Percentiles rank a stretch among this genome's conserved stretches.
Evolutionary conservation across 1,140 invertebrate species (phyloP).

Genomic region (Trissolcus basalis): DNA sequence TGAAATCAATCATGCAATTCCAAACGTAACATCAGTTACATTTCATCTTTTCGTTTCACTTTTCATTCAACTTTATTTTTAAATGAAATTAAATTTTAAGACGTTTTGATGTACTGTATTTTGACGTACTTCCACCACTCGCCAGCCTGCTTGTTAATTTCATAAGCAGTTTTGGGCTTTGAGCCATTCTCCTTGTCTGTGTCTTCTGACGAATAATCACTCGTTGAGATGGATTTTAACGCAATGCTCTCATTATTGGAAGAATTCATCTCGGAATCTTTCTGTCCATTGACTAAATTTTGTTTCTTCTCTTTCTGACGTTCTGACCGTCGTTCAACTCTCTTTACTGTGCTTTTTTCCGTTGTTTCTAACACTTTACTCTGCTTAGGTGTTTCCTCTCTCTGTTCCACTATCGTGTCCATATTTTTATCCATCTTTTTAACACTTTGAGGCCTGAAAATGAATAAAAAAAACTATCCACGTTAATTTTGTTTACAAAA

Average conservation of each 20-base stretch:
- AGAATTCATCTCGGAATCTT: conserved; percentile 48
- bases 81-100: too few relatives aligned
- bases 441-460: conserved; percentile 50
- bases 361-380: conserved; percentile 30
- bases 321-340: conserved; percentile 66
- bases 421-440: conserved; percentile 63
- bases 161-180: conserved; percentile 65
- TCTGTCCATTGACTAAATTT: conserved; percentile 66
- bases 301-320: conserved; percentile 69
- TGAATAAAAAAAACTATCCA: too few relatives aligned
- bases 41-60: too few relatives aligned
- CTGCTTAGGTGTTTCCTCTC: conserved; percentile 48
- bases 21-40: too few relatives aligned
- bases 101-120: too few relatives aligned
- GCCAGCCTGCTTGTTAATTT: conserved; percentile 72
- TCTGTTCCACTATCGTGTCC: conserved; percentile 62
- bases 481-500: too few relatives aligned
- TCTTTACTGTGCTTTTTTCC: conserved; percentile 61
- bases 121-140: conserved; percentile 75
- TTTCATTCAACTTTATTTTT: too few relatives aligned
- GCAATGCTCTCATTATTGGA: conserved; percentile 57
- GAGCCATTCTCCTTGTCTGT: conserved; percentile 67
- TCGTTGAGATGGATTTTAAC: conserved; percentile 61
- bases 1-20: too few relatives aligned
- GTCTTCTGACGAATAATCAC: conserved; percentile 73